These are phyloP conservation scores for Caenorhabditis wallacei DNA, from an alignment of 2,888 invertebrate species.

Conservation along the genomic window DNA sequence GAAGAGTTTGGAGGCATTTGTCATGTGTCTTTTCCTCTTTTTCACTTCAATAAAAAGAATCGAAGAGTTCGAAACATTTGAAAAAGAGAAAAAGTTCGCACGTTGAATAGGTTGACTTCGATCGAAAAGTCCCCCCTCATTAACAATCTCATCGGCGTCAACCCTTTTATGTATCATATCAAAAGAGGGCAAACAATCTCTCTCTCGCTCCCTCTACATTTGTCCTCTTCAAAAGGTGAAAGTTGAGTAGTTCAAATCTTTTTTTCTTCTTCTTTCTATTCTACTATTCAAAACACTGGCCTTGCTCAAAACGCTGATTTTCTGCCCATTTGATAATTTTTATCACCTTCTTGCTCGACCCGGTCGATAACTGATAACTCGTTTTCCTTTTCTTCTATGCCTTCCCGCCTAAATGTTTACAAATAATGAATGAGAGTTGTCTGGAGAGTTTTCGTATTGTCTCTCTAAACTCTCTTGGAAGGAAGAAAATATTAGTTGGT, in stretches of 20 bases:
- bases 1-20: not conserved
- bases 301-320: not conserved
- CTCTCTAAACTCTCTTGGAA: not conserved
- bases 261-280: not conserved
- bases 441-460: not conserved
- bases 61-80: not conserved
- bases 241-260: conserved; percentile 12
- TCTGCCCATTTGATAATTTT: conserved; percentile 23
- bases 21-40: not conserved
- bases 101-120: conserved; percentile 12
- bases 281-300: not conserved
- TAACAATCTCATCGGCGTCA: conserved; percentile 42
- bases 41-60: not conserved
- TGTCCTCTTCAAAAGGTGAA: conserved; percentile 34
- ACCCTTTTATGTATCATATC: conserved; percentile 59
- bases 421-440: conserved; percentile 29
- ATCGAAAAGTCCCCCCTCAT: conserved; percentile 32
- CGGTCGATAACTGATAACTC: conserved; percentile 31
- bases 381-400: not conserved
- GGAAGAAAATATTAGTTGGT: not conserved
- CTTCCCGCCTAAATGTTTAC: conserved; percentile 35
- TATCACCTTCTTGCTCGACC: conserved; percentile 28
- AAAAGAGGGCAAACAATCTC: conserved; percentile 47
- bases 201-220: conserved; percentile 1
- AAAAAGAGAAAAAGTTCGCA: conserved; percentile 20